Evolutionary conservation across 2,888 invertebrate genomes (phyloP), one percentile per base, ranked within the genome.

Genomic region (Serrognathus titanus): DNA sequence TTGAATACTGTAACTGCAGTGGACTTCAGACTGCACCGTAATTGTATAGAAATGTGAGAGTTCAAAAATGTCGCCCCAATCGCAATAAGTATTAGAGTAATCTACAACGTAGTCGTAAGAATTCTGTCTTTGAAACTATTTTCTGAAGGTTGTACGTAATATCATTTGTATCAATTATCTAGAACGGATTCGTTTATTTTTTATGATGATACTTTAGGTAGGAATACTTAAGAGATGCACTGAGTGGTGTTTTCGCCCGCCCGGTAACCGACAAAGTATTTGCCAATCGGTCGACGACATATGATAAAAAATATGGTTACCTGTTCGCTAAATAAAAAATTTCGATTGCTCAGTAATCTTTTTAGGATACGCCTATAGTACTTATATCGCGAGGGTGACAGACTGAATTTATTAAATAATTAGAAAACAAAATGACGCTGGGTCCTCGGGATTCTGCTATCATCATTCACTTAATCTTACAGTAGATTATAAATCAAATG

Each of bases 351-450:
- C 24, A 31, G 24, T 31, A 31, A 31, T 31, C 24, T 31, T 47
- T 31, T 48, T 20, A 20, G 16, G n/a, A 38, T 36, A 64, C 65
- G 66, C 68, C 69, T 61, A 58, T 66, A 71, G 71, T 73, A 73
- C 72, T 72, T 73, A 72, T 69, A 63, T 66, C 65, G 68, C 69
- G 66, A 69, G 69, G 71, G 72, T 71, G 70, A 71, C 70, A 69
- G 72, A 72, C 71, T 71, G 73, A 73, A 69, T 43, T 43, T 43
- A 43, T 43, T 43, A 43, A 45, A 52, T 53, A 61, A 59, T 61
- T 58, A 60, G 58, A 65, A 55, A 46, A 40, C 48, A 53, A 39
- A 58, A 63, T 63, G 69, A 67, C 65, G 64, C 58, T 67, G 67
- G 66, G 66, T 67, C 69, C 69, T 62, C 64, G 66, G 71, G 71